phyloP scores from a whole-genome alignment of 2,113 vertebrate species.

The Pogonocichla stellata region DNA sequence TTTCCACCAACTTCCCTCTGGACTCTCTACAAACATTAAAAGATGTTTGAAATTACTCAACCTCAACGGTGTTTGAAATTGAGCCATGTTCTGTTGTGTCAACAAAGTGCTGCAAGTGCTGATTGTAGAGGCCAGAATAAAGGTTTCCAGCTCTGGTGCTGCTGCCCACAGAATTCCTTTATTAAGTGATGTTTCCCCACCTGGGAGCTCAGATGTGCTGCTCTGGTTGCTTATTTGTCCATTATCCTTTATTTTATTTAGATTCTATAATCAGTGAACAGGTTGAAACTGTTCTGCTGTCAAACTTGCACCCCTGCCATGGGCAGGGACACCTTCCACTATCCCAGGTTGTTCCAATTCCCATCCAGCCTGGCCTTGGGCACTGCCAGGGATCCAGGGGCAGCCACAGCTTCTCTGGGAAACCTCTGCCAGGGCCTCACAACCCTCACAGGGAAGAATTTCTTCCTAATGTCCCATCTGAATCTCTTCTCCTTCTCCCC shows the following conservation, averaged over 20 bases:
- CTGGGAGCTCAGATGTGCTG: neutral
- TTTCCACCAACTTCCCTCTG: conserved; percentile 5
- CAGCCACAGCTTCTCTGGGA: neutral
- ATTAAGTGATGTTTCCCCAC: neutral
- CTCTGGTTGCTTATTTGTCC: neutral
- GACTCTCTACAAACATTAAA: conserved; percentile 51
- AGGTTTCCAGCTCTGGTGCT: conserved; percentile 11
- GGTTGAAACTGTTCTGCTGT: neutral
- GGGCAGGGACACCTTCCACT: neutral
- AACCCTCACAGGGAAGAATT: neutral
- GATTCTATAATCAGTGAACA: neutral
- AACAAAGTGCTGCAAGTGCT: conserved; percentile 27
- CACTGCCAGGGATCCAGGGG: neutral
- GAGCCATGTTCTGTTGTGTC: conserved; percentile 46
- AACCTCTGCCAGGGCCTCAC: rapidly evolving
- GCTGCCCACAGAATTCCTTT: conserved; percentile 12
- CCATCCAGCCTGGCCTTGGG: rapidly evolving
- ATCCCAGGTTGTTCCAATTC: rapidly evolving
- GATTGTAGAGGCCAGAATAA: neutral
- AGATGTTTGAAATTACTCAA: conserved; percentile 60
- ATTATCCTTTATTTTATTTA: neutral
- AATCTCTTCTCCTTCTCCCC: neutral
- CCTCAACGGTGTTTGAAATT: conserved; percentile 46
- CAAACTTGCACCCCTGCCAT: neutral
- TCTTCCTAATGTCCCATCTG: neutral